These are phyloP conservation scores for Chaunax sp. DNA, from an alignment of 2,797 vertebrate species.

Conservation along the genomic window DNA sequence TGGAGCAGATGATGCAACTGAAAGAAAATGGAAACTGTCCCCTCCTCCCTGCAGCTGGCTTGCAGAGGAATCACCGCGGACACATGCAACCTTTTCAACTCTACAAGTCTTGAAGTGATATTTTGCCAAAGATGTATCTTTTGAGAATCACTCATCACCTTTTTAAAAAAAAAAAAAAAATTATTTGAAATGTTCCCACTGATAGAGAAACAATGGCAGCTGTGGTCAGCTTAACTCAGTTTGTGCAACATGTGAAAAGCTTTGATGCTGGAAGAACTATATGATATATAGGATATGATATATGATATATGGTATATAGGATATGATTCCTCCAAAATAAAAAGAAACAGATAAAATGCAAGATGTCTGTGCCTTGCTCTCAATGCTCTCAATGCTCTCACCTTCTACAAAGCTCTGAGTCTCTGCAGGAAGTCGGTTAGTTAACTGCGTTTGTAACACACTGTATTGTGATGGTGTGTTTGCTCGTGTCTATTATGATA, in stretches of 20 bases:
- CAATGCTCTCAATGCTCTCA: no score
- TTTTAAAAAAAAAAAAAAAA: background rate
- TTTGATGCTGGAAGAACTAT: background rate
- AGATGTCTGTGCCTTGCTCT: no score
- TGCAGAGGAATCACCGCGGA: slow-evolving; percentile 28
- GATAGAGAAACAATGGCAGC: slow-evolving; percentile 4
- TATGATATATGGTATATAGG: no score
- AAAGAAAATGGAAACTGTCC: slow-evolving; percentile 49
- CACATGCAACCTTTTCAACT: slow-evolving; percentile 40
- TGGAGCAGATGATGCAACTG: slow-evolving; percentile 58
- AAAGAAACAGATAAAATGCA: no score
- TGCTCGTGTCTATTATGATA: background rate
- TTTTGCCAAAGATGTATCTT: slow-evolving; percentile 19
- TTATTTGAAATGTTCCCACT: slow-evolving; percentile 8
- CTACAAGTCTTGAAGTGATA: background rate
- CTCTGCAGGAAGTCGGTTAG: no score
- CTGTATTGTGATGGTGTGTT: background rate
- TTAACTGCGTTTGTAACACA: background rate
- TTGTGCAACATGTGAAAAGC: no score
- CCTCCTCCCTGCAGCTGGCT: slow-evolving; percentile 8
- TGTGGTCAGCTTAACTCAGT: background rate
- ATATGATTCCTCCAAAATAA: no score
- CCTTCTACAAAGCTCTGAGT: no score
- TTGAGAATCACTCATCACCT: slow-evolving; percentile 2
- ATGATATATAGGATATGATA: no score